These are phyloP conservation scores for Zaprionus taronus DNA, from an alignment of 1,140 invertebrate species.

Conservation along the genomic window DNA sequence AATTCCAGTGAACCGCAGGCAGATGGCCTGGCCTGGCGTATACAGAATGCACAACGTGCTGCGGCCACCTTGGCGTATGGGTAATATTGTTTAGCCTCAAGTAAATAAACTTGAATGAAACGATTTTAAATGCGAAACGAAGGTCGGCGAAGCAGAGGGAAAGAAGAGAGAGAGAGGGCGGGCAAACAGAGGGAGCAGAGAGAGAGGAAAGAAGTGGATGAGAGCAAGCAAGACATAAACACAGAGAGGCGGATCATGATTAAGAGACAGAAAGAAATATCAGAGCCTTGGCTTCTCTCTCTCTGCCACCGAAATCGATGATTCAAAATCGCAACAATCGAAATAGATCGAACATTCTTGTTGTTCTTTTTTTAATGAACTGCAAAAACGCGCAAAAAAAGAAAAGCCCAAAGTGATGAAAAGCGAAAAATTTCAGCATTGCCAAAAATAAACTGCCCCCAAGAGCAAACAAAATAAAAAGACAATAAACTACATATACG, in stretches of 20 bases:
- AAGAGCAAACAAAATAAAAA: slow-evolving; percentile 43
- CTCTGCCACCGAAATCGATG: slow-evolving; percentile 57
- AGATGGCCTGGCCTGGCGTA: slow-evolving; percentile 6
- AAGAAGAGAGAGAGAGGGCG: neutral
- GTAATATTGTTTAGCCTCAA: slow-evolving; percentile 63
- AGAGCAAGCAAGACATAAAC: neutral
- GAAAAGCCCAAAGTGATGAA: slow-evolving; percentile 16
- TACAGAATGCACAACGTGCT: slow-evolving; percentile 14
- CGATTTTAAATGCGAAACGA: slow-evolving; percentile 54
- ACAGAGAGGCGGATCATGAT: too few relatives aligned
- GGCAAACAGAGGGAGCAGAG: neutral
- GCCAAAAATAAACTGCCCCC: slow-evolving; percentile 33
- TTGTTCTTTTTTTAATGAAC: slow-evolving; percentile 51
- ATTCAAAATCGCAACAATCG: slow-evolving; percentile 47
- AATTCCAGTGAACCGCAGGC: slow-evolving; percentile 13
- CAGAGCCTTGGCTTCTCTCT: neutral
- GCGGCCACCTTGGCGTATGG: slow-evolving; percentile 62
- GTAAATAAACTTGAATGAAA: slow-evolving; percentile 72
- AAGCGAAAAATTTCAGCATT: slow-evolving; percentile 38
- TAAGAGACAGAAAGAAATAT: neutral
- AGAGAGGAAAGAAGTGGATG: neutral
- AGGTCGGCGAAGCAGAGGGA: slow-evolving; percentile 32
- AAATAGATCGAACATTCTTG: slow-evolving; percentile 40
- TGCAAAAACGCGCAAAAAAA: slow-evolving; percentile 57
- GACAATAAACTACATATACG: slow-evolving; percentile 56